phyloP scores from a whole-genome alignment of 2,113 vertebrate species.

The Hypocryptadius cinnamomeus region DNA sequence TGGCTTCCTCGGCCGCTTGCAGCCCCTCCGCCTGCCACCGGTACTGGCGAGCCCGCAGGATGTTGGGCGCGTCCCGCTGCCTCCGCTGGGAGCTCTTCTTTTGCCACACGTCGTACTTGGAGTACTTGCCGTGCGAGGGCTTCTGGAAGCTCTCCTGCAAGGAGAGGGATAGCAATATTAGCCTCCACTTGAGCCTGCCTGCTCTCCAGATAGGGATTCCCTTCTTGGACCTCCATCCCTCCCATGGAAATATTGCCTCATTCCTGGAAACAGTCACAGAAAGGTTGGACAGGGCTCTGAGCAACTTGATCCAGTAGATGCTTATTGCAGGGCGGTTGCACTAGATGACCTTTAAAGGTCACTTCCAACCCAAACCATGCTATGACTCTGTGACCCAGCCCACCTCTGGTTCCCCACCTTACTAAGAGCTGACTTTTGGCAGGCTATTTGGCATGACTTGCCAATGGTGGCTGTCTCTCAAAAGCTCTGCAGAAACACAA shows the following conservation, averaged over 20 bases:
- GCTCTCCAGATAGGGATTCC: neutral
- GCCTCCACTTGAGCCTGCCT: neutral
- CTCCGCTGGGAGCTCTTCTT: conserved; percentile 84
- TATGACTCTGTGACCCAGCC: neutral
- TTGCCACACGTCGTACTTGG: conserved; percentile 87
- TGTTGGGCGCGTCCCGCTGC: conserved; percentile 80
- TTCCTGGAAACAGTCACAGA: neutral
- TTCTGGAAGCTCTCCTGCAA: conserved; percentile 82
- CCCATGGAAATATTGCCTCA: neutral
- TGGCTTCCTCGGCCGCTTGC: conserved; percentile 77
- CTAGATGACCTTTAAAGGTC: neutral
- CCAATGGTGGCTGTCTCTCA: neutral
- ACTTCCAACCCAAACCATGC: neutral
- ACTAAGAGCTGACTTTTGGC: neutral
- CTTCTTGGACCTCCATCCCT: neutral
- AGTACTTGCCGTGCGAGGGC: conserved; percentile 78
- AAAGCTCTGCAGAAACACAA: neutral
- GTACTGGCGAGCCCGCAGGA: conserved; percentile 79
- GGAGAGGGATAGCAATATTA: neutral
- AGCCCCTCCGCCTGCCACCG: conserved; percentile 80
- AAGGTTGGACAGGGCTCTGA: neutral
- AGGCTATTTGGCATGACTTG: neutral
- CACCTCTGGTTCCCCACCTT: neutral
- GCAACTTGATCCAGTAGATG: neutral
- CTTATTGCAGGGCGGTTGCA: neutral